These are phyloP conservation scores for Holcopasites calliopsidis DNA, from an alignment of 1,140 invertebrate species.

Conservation along the genomic window DNA sequence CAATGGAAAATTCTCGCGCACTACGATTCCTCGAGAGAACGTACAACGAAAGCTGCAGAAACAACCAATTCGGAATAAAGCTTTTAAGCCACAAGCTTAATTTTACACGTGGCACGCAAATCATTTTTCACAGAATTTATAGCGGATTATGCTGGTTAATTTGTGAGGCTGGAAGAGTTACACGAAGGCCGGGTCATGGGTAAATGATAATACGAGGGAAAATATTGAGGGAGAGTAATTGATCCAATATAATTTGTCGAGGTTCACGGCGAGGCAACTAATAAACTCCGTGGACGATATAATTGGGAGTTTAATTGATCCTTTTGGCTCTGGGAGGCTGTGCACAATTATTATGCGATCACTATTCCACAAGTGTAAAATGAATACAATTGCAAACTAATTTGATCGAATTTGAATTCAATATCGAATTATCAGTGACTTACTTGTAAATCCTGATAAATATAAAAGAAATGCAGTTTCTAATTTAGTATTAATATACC, in stretches of 20 bases:
- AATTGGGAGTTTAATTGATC: constrained; percentile 7
- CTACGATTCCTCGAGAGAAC: too few relatives aligned
- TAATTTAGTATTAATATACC: too few relatives aligned
- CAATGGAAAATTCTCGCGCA: too few relatives aligned
- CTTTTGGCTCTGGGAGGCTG: not conserved
- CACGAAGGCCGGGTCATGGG: constrained; percentile 27
- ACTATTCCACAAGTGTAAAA: too few relatives aligned
- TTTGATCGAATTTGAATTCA: too few relatives aligned
- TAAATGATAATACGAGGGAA: not conserved
- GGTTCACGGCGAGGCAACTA: not conserved
- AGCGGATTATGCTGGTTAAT: not conserved
- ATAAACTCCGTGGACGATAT: not conserved
- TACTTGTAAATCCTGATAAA: too few relatives aligned
- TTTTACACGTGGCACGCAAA: not conserved
- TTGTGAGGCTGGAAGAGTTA: not conserved
- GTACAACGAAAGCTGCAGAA: too few relatives aligned
- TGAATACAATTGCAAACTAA: too few relatives aligned
- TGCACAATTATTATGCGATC: constrained; percentile 13
- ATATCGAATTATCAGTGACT: too few relatives aligned
- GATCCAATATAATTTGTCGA: not conserved
- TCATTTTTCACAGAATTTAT: not conserved
- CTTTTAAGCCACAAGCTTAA: not conserved
- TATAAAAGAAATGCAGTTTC: too few relatives aligned
- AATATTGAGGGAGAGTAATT: not conserved
- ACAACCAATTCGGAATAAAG: too few relatives aligned